Percentiles rank a stretch among this genome's conserved stretches.
phyloP scores from a whole-genome alignment of 2,888 invertebrate genomes.

The Eupithecia subumbrata region DNA sequence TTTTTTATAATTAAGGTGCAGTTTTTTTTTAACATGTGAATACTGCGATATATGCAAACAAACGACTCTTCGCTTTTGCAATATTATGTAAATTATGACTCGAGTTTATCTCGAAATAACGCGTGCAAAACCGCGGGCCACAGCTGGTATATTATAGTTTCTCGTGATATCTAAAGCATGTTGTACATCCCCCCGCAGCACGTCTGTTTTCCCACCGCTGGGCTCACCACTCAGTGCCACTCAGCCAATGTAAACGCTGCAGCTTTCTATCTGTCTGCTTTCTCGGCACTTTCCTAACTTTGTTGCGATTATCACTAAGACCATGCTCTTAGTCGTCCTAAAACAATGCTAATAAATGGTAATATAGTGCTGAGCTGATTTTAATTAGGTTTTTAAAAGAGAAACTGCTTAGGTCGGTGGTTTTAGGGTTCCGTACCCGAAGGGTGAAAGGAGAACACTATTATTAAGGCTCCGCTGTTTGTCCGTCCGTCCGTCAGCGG shows the following conservation, averaged over 20 bases:
- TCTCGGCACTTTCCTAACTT: conserved; percentile 22
- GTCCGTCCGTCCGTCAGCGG: too few species aligned
- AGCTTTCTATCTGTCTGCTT: conserved; percentile 24
- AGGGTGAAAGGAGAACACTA: too few species aligned
- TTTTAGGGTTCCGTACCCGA: background rate
- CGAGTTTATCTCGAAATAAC: too few species aligned
- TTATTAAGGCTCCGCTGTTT: too few species aligned
- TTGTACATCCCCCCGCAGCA: background rate
- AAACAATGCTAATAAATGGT: background rate
- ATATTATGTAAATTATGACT: too few species aligned
- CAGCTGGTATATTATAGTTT: background rate
- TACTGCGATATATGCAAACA: too few species aligned
- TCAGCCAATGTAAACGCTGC: conserved; percentile 21
- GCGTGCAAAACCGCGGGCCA: too few species aligned
- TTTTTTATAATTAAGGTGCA: too few species aligned
- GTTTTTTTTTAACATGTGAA: too few species aligned
- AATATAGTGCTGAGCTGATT: background rate
- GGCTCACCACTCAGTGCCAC: background rate
- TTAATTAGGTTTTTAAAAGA: background rate
- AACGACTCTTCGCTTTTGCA: too few species aligned
- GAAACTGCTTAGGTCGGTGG: background rate
- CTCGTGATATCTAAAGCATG: background rate
- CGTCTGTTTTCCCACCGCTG: background rate
- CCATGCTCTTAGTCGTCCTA: background rate
- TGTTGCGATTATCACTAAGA: background rate